These are phyloP conservation scores for Oasisia sp. DNA, from an alignment of 2,888 invertebrate species.

Conservation along the genomic window DNA sequence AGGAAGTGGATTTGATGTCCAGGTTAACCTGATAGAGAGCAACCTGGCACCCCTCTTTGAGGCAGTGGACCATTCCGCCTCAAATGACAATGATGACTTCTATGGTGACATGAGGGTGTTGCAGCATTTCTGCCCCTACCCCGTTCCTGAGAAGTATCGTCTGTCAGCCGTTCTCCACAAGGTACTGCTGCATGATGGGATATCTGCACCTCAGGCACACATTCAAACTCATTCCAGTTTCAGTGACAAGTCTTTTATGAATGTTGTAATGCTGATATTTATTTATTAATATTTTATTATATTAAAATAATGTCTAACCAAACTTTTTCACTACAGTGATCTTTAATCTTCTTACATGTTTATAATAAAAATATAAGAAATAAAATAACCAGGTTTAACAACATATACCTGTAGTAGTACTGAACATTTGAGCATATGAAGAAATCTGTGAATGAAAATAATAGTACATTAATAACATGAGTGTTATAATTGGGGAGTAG, in stretches of 20 bases:
- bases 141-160: constrained; percentile 58
- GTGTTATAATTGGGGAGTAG: no score
- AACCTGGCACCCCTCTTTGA: constrained; percentile 45
- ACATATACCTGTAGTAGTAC: no score
- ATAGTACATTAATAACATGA: no score
- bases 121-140: constrained; percentile 56
- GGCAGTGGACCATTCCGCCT: constrained; percentile 42
- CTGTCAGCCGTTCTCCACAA: constrained; percentile 53
- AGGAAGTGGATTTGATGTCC: constrained; percentile 40
- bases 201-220: background rate
- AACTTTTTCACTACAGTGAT: no score
- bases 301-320: no score
- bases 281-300: no score
- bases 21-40: constrained; percentile 37
- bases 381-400: no score
- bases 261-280: background rate
- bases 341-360: no score
- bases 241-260: background rate
- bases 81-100: constrained; percentile 43
- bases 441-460: no score
- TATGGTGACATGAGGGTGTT: constrained; percentile 32
- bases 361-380: no score
- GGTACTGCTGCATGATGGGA: constrained; percentile 42
- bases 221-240: background rate
- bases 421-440: no score